These are phyloP conservation scores for Phaethornis superciliosus DNA, from an alignment of 2,113 vertebrate species.

Conservation along the genomic window DNA sequence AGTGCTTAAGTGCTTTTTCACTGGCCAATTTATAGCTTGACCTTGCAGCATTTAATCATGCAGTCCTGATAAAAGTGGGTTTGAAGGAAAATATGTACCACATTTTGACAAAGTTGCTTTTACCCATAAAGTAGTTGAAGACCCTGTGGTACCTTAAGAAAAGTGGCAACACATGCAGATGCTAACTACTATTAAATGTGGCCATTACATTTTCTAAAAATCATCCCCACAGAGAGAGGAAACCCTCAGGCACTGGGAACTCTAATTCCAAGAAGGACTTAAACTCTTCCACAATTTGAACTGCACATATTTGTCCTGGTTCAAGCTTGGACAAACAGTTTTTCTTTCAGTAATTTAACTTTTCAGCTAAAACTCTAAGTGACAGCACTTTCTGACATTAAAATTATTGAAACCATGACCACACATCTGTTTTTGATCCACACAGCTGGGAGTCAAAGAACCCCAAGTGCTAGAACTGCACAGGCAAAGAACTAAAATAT, in stretches of 20 bases:
- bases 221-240: background rate
- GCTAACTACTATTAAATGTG: background rate
- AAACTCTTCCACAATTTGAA: background rate
- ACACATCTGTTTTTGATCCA: background rate
- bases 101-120: no score
- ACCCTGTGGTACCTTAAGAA: background rate
- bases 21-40: background rate
- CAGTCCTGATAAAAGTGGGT: background rate
- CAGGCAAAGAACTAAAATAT: background rate
- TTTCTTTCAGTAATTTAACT: no score
- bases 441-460: background rate
- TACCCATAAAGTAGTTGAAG: no score
- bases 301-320: background rate
- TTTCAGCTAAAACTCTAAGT: no score
- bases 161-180: background rate
- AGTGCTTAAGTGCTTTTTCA: background rate
- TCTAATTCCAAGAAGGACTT: background rate
- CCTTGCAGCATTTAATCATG: background rate
- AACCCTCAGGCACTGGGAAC: background rate
- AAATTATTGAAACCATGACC: no score
- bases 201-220: background rate
- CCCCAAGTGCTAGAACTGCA: rapidly evolving
- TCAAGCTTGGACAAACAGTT: no score
- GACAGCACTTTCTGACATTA: no score
- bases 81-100: background rate